Evolutionary conservation across 1,140 invertebrate species (phyloP), one percentile per base, ranked within the genome.

Genomic region (Drosophila arizonae): DNA sequence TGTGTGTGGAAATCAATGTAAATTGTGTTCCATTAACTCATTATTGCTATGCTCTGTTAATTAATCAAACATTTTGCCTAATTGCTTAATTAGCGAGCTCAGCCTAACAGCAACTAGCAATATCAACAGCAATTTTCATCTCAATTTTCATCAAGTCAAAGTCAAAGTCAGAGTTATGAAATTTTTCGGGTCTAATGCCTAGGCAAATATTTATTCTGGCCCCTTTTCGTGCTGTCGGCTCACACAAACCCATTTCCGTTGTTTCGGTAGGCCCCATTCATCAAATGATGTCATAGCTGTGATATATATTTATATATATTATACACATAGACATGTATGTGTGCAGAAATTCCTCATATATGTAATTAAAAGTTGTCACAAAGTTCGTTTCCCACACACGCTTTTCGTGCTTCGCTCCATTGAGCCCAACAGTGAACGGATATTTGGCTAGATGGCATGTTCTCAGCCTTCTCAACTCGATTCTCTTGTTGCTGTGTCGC

Each of bases 341-440:
- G 11, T 60, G 48, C 30, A 60, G 10, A 60, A 61, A 33, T 56
- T 71, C 43, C 52, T 21, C 50, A 63, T 73, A 66, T 70, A 70
- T 87, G 82, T 86, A 87, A 86, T 86, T 86, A 86, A 86, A 87
- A 87, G 67, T 86, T 86, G 82, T 86, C 82, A 72, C 82, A 73
- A 85, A 69, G 67, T 67, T 75, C 33, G 45, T 80, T 81, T 74
- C 74, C 79, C 79, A 81, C 78, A 81, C 78, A 72, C 75, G 45
- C n/a, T 26, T 21, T 51, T 30, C 64, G 66, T 68, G 70, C 64
- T 17, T 1, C 66, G 67, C 67, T 71, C 54, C 67, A 75, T 74
- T 74, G 72, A 62, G 52, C 52, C 30, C 46, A 21, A 70, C 41
- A 36, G 28, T 45, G 6, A 64, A 50, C 70, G 70, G 70, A 61